These are phyloP conservation scores for Ascidia mentula DNA, from an alignment of 23 tunicate genomes.

Conservation along the genomic window DNA sequence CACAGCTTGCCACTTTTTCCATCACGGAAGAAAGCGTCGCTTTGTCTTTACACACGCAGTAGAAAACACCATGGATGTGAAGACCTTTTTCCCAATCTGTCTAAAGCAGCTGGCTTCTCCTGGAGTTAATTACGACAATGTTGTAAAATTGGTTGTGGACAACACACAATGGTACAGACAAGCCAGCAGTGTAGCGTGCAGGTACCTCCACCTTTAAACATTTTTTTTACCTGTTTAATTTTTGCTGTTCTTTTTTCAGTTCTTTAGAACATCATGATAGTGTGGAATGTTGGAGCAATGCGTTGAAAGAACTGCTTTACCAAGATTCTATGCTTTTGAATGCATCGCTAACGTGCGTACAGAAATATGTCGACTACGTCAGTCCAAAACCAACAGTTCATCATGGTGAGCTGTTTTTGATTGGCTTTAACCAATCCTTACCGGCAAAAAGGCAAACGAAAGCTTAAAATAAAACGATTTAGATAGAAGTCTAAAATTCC, in stretches of 20 bases:
- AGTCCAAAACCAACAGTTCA: neutral
- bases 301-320: neutral
- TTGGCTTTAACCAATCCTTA: too few relatives aligned
- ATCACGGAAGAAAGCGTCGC: too few relatives aligned
- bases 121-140: neutral
- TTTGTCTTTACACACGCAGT: too few relatives aligned
- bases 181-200: neutral
- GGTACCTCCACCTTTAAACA: neutral
- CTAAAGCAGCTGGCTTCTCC: neutral
- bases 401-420: neutral
- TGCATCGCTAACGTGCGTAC: neutral
- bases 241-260: neutral
- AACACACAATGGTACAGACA: neutral
- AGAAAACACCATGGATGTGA: neutral
- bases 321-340: neutral
- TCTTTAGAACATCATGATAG: neutral
- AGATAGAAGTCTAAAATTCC: too few relatives aligned
- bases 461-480: too few relatives aligned
- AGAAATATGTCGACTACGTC: neutral
- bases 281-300: neutral
- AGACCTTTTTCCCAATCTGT: neutral
- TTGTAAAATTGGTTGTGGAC: neutral
- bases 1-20: too few relatives aligned
- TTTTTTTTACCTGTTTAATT: too few relatives aligned
- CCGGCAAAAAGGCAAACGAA: too few relatives aligned